These are phyloP conservation scores for Archilochus colubris DNA, from an alignment of 2,113 vertebrate species.

Conservation along the genomic window DNA sequence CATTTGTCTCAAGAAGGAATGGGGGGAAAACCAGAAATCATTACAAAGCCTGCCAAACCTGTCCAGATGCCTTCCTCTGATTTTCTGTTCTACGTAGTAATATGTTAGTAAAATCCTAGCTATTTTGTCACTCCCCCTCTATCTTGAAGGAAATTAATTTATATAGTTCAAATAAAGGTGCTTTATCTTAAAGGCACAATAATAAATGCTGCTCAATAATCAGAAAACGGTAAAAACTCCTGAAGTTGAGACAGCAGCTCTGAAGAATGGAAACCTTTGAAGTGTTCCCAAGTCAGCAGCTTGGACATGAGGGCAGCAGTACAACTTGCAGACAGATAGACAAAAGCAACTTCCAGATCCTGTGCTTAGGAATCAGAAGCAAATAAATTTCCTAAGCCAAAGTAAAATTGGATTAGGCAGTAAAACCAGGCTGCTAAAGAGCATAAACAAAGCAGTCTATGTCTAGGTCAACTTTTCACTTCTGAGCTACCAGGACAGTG, in stretches of 20 bases:
- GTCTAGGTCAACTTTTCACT: background rate
- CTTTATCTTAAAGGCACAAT: background rate
- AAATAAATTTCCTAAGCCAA: slow-evolving; percentile 33
- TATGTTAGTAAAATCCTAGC: background rate
- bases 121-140: background rate
- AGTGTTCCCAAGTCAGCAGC: slow-evolving; percentile 47
- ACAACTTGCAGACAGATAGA: slow-evolving; percentile 45
- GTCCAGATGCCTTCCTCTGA: slow-evolving; percentile 28
- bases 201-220: background rate
- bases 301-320: slow-evolving; percentile 41
- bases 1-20: slow-evolving; percentile 9
- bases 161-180: background rate
- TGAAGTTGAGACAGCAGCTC: background rate
- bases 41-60: background rate
- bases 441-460: background rate
- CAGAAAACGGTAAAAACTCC: background rate
- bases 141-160: background rate
- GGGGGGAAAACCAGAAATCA: background rate
- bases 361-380: slow-evolving; percentile 18
- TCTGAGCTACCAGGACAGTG: background rate
- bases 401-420: slow-evolving; percentile 32
- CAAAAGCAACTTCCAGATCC: slow-evolving; percentile 51
- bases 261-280: slow-evolving; percentile 41
- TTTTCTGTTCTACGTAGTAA: background rate
- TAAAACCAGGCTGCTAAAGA: background rate